phyloP scores from a whole-genome alignment of 2,888 invertebrate genomes.

The Dicyrtoma fusca region DNA sequence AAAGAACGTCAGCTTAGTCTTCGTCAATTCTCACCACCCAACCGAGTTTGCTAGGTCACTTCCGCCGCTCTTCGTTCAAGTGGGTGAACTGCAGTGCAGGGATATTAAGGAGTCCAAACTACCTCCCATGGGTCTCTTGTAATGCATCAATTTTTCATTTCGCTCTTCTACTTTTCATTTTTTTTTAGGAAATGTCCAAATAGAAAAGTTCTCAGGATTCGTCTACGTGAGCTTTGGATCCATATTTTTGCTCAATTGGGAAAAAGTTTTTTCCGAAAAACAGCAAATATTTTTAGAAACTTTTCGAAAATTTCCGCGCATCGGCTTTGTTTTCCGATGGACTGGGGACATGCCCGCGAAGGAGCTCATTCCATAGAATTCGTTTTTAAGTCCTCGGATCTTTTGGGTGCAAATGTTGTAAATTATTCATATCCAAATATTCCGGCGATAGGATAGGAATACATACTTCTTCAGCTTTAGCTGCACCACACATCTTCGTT shows the following conservation, averaged over 20 bases:
- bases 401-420: no score
- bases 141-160: no score
- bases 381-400: background rate
- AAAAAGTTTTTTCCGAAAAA: no score
- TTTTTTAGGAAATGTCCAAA: no score
- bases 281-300: background rate
- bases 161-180: no score
- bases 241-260: background rate
- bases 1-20: background rate
- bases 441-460: no score
- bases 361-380: background rate
- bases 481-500: no score
- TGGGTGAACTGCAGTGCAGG: background rate
- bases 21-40: background rate
- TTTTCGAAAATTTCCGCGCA: background rate
- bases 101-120: background rate
- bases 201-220: no score
- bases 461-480: no score
- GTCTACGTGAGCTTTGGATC: slow-evolving; percentile 9
- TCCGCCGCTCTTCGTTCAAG: background rate
- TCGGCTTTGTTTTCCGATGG: slow-evolving; percentile 9
- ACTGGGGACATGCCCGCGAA: background rate
- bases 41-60: background rate
- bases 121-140: no score
- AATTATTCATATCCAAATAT: no score